These are phyloP conservation scores for Diabrotica undecimpunctata DNA, from an alignment of 1,140 invertebrate species.

Conservation along the genomic window DNA sequence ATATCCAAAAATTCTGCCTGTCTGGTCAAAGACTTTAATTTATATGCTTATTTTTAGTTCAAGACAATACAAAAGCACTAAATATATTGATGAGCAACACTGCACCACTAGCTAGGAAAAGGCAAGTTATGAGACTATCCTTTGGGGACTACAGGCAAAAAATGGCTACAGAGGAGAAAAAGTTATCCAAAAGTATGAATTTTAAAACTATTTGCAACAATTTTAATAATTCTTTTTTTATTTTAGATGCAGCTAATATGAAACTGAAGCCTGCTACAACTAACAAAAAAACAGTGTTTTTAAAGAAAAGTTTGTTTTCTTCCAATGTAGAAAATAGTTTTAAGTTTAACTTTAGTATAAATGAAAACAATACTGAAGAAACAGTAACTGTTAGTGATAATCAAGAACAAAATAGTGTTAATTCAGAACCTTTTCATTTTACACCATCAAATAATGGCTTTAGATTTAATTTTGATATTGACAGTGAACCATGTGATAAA, in stretches of 20 bases:
- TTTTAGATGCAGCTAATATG: conserved; percentile 47
- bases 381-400: conserved; percentile 7
- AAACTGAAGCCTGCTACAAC: conserved; percentile 35
- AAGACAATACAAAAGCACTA: conserved; percentile 59
- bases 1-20: too few species aligned
- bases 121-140: conserved; percentile 67
- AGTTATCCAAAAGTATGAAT: conserved; percentile 50
- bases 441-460: conserved; percentile 46
- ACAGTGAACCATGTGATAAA: neutral
- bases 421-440: conserved; percentile 32
- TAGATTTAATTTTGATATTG: conserved; percentile 54
- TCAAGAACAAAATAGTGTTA: conserved; percentile 1
- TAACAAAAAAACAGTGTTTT: conserved; percentile 54
- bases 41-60: conserved; percentile 55
- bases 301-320: conserved; percentile 51
- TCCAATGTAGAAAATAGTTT: conserved; percentile 43
- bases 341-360: conserved; percentile 47
- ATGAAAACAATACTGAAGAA: conserved; percentile 21
- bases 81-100: conserved; percentile 63
- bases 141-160: conserved; percentile 72
- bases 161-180: conserved; percentile 71
- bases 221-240: conserved; percentile 23
- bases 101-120: conserved; percentile 63
- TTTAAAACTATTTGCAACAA: conserved; percentile 9
- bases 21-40: too few species aligned